Evolutionary conservation across 2,797 vertebrate genomes (phyloP).

Genomic region (Furcifer pardalis): DNA sequence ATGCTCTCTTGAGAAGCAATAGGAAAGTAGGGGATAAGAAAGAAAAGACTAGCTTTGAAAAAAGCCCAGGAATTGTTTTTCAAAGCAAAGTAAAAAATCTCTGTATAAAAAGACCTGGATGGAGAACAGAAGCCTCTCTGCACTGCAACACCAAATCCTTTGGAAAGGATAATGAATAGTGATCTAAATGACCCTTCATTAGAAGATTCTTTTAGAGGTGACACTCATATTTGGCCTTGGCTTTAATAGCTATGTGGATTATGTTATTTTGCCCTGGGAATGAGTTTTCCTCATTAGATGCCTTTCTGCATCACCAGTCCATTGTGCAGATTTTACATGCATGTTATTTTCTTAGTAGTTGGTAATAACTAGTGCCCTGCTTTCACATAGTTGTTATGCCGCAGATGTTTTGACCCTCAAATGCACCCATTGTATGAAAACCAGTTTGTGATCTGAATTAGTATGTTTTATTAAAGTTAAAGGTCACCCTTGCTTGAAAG

Average conservation of each 20-base stretch:
- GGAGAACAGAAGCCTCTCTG: not conserved
- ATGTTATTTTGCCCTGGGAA: constrained; percentile 13
- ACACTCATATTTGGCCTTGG: constrained; percentile 13
- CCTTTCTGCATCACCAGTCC: not conserved
- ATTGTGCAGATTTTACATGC: not conserved
- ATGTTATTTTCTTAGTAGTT: not conserved
- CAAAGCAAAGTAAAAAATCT: not conserved
- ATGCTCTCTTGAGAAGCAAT: constrained; percentile 7
- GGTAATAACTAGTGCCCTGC: not conserved
- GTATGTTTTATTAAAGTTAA: too few species aligned
- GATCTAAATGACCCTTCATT: constrained; percentile 3
- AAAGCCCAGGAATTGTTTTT: not conserved
- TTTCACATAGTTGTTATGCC: not conserved
- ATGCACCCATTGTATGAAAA: not conserved
- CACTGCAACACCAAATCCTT: not conserved
- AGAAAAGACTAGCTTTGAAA: constrained; percentile 2
- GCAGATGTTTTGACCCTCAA: not conserved
- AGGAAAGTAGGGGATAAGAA: not conserved
- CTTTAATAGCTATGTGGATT: not conserved
- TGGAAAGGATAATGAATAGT: constrained; percentile 4
- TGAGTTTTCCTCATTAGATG: not conserved
- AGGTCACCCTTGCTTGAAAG: too few species aligned
- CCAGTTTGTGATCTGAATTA: not conserved
- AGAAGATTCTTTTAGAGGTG: not conserved
- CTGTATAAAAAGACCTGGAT: not conserved